Evolutionary conservation across 2,888 invertebrate genomes (phyloP).

Genomic region (Apamea monoglypha): DNA sequence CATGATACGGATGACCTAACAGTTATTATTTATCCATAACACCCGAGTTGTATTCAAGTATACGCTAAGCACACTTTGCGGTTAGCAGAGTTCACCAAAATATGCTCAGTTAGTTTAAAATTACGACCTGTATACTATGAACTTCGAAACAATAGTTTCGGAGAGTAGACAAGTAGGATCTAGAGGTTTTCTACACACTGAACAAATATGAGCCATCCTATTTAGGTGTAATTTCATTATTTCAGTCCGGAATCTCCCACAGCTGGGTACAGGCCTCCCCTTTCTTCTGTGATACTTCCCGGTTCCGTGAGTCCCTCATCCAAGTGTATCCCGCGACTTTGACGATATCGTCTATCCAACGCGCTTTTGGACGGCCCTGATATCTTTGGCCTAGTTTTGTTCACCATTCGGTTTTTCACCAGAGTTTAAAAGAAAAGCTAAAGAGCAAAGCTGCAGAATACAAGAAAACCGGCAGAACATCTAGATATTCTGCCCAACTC

Average conservation of each 20-base stretch:
- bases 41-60: conserved; percentile 39
- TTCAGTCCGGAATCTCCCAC: neutral
- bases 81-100: conserved; percentile 59
- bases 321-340: neutral
- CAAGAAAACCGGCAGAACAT: too few relatives aligned
- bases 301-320: neutral
- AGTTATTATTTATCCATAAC: conserved; percentile 52
- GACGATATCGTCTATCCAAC: neutral
- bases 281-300: neutral
- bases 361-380: neutral
- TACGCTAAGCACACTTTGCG: conserved; percentile 59
- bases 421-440: neutral
- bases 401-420: neutral
- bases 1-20: conserved; percentile 55
- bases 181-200: neutral
- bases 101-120: conserved; percentile 51
- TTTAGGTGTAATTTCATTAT: neutral
- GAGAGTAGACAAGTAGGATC: neutral
- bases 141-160: neutral
- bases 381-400: neutral
- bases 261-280: neutral
- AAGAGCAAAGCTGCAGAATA: too few relatives aligned
- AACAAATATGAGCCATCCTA: neutral
- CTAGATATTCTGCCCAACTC: too few relatives aligned
- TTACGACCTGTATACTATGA: conserved; percentile 31